These are phyloP conservation scores for Australoheros scitulus DNA, from an alignment of 2,113 vertebrate species.

Conservation along the genomic window DNA sequence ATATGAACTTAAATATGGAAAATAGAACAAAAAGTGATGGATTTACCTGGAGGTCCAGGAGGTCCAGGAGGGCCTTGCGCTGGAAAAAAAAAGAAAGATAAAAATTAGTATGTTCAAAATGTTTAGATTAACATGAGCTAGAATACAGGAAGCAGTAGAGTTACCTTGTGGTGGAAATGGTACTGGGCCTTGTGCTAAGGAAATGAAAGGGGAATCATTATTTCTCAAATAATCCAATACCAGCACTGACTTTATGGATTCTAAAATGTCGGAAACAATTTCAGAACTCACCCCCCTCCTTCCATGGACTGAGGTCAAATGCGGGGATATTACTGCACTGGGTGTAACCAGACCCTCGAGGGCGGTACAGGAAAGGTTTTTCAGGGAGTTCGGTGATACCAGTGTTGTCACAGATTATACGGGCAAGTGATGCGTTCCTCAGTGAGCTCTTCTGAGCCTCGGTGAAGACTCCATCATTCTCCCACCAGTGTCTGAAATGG, in stretches of 20 bases:
- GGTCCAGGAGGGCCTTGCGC: background rate
- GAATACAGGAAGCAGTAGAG: background rate
- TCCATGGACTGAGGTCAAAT: conserved; percentile 77
- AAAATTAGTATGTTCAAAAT: background rate
- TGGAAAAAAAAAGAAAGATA: background rate
- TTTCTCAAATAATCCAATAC: no score
- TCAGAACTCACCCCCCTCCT: conserved; percentile 53
- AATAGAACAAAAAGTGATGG: background rate
- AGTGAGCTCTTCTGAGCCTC: conserved; percentile 59
- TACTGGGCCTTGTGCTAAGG: no score
- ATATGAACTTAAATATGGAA: background rate
- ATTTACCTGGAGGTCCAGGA: background rate
- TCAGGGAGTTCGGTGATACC: conserved; percentile 72
- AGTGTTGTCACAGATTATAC: conserved; percentile 82
- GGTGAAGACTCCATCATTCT: conserved; percentile 75
- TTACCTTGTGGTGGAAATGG: background rate
- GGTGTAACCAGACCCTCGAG: conserved; percentile 49
- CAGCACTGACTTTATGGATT: background rate
- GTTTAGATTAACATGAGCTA: background rate
- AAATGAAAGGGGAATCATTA: background rate
- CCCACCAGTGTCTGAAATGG: conserved; percentile 80
- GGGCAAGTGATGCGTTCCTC: conserved; percentile 57
- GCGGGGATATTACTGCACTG: conserved; percentile 51
- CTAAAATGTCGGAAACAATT: background rate
- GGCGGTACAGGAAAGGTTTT: conserved; percentile 61